phyloP scores from a whole-genome alignment of 2,888 invertebrate species.

The Lobophora halterata region DNA sequence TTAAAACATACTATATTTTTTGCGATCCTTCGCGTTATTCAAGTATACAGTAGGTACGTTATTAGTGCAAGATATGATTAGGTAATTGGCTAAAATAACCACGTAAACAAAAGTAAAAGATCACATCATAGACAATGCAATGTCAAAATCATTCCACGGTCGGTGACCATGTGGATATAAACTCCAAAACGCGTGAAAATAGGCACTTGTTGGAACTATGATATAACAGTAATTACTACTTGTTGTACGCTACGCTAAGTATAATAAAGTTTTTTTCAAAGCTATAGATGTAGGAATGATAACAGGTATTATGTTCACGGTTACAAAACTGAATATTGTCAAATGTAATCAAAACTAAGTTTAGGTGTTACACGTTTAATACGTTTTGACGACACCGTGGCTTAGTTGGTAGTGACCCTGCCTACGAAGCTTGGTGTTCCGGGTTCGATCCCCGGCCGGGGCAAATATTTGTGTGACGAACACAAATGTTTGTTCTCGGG shows the following conservation, averaged over 20 bases:
- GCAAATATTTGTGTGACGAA: too few species aligned
- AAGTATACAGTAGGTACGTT: slow-evolving; percentile 6
- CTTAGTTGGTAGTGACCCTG: too few species aligned
- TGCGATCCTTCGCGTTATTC: slow-evolving; percentile 4
- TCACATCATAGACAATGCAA: slow-evolving; percentile 33
- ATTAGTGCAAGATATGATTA: slow-evolving; percentile 11
- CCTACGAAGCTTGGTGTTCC: too few species aligned
- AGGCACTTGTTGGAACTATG: slow-evolving; percentile 22
- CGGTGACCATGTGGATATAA: slow-evolving; percentile 24
- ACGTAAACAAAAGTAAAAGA: slow-evolving; percentile 23
- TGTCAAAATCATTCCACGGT: slow-evolving; percentile 34
- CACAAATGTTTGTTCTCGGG: too few species aligned
- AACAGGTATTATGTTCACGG: too few species aligned
- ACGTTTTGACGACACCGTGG: too few species aligned
- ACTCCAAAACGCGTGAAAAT: slow-evolving; percentile 31
- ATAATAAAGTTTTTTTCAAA: neutral
- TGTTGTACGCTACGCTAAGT: neutral
- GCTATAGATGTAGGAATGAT: neutral
- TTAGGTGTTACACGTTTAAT: too few species aligned
- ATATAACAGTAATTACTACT: slow-evolving; percentile 24
- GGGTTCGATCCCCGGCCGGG: too few species aligned
- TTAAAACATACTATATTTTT: too few species aligned
- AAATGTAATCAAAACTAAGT: too few species aligned
- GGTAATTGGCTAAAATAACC: slow-evolving; percentile 13
- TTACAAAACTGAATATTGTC: too few species aligned